A percentile compares a stretch with the other conserved stretches of the same genome.
Conservation (phyloP, 2,888 invertebrate genomes). For the Eueremaeus valkanovi region DNA sequence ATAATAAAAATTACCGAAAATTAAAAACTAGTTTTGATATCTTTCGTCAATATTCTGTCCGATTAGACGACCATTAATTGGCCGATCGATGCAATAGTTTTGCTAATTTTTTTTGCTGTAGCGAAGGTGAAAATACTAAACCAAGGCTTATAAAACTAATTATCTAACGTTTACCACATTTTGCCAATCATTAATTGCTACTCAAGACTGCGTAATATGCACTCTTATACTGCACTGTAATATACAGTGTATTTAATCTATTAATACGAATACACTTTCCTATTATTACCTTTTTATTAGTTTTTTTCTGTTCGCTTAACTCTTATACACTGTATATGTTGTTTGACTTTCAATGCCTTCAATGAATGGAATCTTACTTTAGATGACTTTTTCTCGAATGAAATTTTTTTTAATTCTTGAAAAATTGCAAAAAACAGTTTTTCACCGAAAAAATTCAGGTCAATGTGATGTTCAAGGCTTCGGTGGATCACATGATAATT, state of each 20-base stretch:
- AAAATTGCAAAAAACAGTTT: too few relatives aligned
- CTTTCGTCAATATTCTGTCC: neutral
- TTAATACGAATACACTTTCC: too few relatives aligned
- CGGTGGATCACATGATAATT: neutral
- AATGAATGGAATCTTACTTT: neutral
- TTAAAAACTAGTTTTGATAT: neutral
- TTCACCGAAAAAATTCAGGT: neutral
- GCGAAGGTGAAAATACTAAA: constrained; percentile 25
- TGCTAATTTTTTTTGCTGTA: too few relatives aligned
- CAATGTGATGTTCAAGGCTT: constrained; percentile 16
- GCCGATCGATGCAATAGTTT: constrained; percentile 19
- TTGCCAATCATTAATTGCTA: constrained; percentile 4
- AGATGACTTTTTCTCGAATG: too few relatives aligned
- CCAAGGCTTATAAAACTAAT: constrained; percentile 21
- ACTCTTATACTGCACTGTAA: too few relatives aligned
- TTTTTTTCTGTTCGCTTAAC: neutral
- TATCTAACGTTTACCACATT: constrained; percentile 4
- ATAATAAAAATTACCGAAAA: neutral
- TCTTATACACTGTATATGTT: too few relatives aligned
- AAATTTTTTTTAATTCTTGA: too few relatives aligned
- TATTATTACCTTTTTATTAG: neutral
- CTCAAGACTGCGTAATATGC: too few relatives aligned
- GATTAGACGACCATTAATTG: constrained; percentile 13
- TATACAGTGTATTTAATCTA: too few relatives aligned
- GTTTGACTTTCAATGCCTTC: neutral